Conservation (phyloP, 2,113 vertebrate genomes). For the Trematomus loennbergii region DNA sequence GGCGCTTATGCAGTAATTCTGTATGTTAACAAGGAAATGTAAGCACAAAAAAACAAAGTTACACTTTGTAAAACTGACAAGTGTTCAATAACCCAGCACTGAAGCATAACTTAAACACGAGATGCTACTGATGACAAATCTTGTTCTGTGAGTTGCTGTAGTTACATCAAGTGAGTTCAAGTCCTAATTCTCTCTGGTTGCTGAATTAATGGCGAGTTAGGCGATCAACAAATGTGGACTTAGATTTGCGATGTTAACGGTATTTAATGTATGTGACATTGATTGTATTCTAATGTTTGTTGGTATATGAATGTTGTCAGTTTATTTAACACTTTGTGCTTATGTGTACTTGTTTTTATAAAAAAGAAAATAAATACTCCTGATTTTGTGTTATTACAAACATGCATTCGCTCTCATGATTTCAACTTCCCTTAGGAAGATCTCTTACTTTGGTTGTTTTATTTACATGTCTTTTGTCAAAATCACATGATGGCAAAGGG, state of each 20-base stretch:
- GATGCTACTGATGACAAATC: background rate
- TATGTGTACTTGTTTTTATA: constrained; percentile 59
- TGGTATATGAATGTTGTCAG: constrained; percentile 32
- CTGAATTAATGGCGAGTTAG: background rate
- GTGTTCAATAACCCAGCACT: constrained; percentile 3
- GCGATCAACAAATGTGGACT: constrained; percentile 6
- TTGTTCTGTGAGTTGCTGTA: background rate
- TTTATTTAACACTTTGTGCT: constrained; percentile 48
- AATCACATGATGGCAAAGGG: too few relatives aligned
- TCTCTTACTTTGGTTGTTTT: background rate
- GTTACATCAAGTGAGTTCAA: background rate
- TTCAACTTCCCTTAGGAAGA: background rate
- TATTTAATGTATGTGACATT: constrained; percentile 58
- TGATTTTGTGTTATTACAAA: background rate
- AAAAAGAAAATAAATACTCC: constrained; percentile 36
- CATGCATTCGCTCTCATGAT: background rate
- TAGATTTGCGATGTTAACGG: constrained; percentile 38
- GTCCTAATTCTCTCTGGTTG: background rate
- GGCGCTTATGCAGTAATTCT: background rate
- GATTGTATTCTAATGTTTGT: constrained; percentile 52
- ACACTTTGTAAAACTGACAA: background rate
- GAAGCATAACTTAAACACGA: constrained; percentile 47
- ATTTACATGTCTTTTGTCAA: too few relatives aligned
- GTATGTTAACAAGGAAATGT: background rate
- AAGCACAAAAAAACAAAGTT: background rate